Conservation (phyloP, 2,797 vertebrate genomes). For the Pangasius macronema region DNA sequence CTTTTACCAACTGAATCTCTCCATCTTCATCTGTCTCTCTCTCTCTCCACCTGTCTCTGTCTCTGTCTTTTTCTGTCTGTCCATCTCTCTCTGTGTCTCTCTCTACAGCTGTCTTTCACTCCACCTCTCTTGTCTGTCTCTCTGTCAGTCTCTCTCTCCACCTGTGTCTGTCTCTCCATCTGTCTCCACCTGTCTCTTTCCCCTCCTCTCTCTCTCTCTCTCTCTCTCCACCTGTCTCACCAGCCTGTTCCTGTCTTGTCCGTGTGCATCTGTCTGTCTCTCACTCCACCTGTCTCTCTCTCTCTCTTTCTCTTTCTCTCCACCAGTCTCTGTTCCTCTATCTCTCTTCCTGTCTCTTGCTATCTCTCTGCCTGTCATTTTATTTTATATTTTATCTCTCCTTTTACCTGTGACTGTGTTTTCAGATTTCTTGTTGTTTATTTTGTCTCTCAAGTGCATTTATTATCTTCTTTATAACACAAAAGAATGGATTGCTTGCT, state of each 20-base stretch:
- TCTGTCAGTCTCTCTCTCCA: background rate
- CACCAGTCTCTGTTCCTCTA: background rate
- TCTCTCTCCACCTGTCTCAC: background rate
- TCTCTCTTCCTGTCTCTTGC: background rate
- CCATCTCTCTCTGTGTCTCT: background rate
- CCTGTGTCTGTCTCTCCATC: background rate
- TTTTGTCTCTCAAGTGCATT: slow-evolving; percentile 2
- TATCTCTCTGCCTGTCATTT: background rate
- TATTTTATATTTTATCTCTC: background rate
- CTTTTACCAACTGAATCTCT: background rate
- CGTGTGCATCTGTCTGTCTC: background rate
- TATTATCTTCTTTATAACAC: slow-evolving; percentile 1
- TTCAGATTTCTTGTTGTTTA: background rate
- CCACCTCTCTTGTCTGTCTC: background rate
- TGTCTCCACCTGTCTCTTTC: background rate
- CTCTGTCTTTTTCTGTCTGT: background rate
- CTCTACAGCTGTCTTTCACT: background rate
- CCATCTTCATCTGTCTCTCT: background rate
- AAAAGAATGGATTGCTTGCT: background rate
- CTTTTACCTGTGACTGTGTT: background rate
- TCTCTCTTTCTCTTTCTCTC: background rate
- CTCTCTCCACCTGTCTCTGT: background rate
- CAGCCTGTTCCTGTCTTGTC: background rate
- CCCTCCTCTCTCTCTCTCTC: background rate
- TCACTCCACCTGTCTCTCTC: background rate